A percentile compares a stretch with the other conserved stretches of the same genome.
These are phyloP conservation scores for Pteronotus mesoamericanus DNA, from an alignment of 2,797 vertebrate species.

Conservation along the genomic window DNA sequence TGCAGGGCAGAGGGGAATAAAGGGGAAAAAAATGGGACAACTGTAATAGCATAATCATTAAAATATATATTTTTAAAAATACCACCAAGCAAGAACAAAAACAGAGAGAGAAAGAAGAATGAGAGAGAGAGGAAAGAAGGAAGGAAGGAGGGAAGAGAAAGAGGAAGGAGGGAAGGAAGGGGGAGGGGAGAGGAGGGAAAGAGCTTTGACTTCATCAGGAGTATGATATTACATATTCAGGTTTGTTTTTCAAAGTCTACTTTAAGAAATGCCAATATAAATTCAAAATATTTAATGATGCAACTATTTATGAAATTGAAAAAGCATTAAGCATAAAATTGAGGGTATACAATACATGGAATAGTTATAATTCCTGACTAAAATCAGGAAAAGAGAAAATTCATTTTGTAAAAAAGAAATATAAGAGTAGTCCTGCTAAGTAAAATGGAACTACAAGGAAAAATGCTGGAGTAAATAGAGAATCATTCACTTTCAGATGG, in stretches of 20 bases:
- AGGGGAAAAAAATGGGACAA: too few relatives aligned
- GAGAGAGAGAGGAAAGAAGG: background rate
- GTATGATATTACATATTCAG: background rate
- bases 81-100: background rate
- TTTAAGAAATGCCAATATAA: background rate
- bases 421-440: background rate
- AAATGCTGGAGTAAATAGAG: background rate
- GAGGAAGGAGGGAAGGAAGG: too few relatives aligned
- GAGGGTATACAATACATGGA: background rate
- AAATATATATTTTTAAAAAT: too few relatives aligned
- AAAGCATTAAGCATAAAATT: background rate
- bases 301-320: background rate
- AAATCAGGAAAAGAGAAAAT: background rate
- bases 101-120: background rate
- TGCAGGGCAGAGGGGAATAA: too few relatives aligned
- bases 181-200: background rate
- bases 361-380: background rate
- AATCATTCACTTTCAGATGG: background rate
- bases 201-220: background rate
- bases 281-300: background rate
- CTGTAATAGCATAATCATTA: too few relatives aligned
- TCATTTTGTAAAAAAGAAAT: background rate
- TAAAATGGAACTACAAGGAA: background rate
- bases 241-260: background rate
- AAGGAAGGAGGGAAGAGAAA: background rate